phyloP scores from a whole-genome alignment of 2,888 invertebrate genomes.

The Limnephilus auricula region DNA sequence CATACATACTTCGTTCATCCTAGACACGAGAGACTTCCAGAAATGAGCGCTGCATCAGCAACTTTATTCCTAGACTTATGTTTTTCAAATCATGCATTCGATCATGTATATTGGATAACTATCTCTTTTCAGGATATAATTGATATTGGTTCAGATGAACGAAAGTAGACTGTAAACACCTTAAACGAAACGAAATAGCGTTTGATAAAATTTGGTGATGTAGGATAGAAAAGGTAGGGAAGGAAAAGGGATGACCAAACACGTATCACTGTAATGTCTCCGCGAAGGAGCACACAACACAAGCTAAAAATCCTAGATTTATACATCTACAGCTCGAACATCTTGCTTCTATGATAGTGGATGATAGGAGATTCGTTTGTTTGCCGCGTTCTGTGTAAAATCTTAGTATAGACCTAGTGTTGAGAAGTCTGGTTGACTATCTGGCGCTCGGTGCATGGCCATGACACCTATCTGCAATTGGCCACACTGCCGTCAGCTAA shows the following conservation, averaged over 20 bases:
- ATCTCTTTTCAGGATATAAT: neutral
- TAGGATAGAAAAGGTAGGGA: no score
- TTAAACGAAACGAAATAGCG: no score
- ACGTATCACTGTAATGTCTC: no score
- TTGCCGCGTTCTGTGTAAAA: neutral
- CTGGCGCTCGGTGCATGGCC: conserved; percentile 31
- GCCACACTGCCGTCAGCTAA: neutral
- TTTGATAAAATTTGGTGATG: no score
- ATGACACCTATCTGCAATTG: conserved; percentile 39
- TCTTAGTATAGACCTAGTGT: neutral
- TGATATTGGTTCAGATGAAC: neutral
- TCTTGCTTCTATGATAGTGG: no score
- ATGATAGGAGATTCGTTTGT: neutral
- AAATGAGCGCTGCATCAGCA: neutral
- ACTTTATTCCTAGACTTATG: neutral
- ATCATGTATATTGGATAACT: neutral
- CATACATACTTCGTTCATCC: no score
- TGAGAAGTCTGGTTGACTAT: neutral
- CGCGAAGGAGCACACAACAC: no score
- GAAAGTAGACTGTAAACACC: no score
- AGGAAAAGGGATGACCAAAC: no score
- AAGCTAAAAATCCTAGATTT: no score
- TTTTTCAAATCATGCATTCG: neutral
- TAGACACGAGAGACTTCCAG: no score
- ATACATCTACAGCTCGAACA: no score